phyloP scores from a whole-genome alignment of 1,140 invertebrate genomes.

The Brachionus rubens region DNA sequence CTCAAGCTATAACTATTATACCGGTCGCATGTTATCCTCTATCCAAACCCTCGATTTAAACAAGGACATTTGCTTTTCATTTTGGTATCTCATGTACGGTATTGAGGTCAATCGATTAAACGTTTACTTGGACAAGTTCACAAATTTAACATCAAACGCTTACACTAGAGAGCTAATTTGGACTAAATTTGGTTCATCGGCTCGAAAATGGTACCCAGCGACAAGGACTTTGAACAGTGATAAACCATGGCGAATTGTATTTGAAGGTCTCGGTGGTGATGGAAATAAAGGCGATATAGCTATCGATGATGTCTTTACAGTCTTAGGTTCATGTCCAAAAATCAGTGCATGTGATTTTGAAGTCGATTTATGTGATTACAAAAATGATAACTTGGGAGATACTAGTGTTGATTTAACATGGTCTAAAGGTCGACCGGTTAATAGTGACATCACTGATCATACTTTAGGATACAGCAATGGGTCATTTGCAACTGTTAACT shows the following conservation, averaged over 20 bases:
- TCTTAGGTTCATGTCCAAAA: constrained; percentile 31
- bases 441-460: neutral
- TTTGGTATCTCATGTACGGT: constrained; percentile 46
- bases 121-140: constrained; percentile 49
- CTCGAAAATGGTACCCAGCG: constrained; percentile 53
- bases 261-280: constrained; percentile 12
- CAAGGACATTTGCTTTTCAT: neutral
- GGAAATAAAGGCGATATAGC: constrained; percentile 47
- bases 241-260: constrained; percentile 9
- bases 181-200: constrained; percentile 52
- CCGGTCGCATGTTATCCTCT: constrained; percentile 4
- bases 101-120: constrained; percentile 50
- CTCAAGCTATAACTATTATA: constrained; percentile 40
- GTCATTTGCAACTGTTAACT: neutral
- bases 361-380: constrained; percentile 53
- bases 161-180: constrained; percentile 50
- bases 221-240: constrained; percentile 49
- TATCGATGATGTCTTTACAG: constrained; percentile 49
- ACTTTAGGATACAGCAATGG: neutral
- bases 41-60: neutral
- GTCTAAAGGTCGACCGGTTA: neutral
- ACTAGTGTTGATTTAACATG: neutral
- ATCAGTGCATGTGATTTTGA: constrained; percentile 54
- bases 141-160: neutral
- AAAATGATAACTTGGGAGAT: neutral